Conservation (phyloP, 2,797 vertebrate species). For the Acanthornis magna region DNA sequence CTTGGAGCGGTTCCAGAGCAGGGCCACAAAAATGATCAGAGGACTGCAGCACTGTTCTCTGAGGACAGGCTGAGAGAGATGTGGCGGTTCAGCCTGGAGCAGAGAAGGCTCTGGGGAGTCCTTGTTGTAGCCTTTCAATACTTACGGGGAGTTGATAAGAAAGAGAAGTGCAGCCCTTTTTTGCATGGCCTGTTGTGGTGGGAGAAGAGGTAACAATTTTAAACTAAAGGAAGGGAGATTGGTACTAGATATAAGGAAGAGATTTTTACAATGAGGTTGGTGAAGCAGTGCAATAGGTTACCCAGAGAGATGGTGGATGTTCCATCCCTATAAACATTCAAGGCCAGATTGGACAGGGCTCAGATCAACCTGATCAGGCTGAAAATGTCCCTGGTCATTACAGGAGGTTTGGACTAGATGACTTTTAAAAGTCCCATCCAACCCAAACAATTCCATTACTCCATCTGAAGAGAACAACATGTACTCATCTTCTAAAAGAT, state of each 20-base stretch:
- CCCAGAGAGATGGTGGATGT: too few relatives aligned
- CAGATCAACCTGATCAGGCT: background rate
- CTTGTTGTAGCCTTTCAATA: rapidly evolving
- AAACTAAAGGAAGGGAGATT: background rate
- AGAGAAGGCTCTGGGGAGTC: background rate
- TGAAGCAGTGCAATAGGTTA: background rate
- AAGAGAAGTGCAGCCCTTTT: background rate
- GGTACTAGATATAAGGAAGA: background rate
- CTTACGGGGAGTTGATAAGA: background rate
- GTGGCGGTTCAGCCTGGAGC: background rate
- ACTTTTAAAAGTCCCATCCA: background rate
- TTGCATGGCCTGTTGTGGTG: rapidly evolving
- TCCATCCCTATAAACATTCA: background rate
- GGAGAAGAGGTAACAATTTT: background rate
- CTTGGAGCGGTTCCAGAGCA: background rate
- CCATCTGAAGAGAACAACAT: background rate
- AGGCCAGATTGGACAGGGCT: rapidly evolving
- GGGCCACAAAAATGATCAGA: background rate
- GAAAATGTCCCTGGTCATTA: background rate
- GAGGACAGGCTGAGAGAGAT: background rate
- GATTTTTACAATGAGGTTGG: background rate
- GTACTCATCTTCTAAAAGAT: background rate
- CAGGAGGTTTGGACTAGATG: background rate
- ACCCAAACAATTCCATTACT: background rate
- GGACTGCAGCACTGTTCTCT: background rate